Percentiles rank a stretch among this genome's conserved stretches.
phyloP scores from a whole-genome alignment of 2,888 invertebrate genomes.

The Chaitophorus viminalis region DNA sequence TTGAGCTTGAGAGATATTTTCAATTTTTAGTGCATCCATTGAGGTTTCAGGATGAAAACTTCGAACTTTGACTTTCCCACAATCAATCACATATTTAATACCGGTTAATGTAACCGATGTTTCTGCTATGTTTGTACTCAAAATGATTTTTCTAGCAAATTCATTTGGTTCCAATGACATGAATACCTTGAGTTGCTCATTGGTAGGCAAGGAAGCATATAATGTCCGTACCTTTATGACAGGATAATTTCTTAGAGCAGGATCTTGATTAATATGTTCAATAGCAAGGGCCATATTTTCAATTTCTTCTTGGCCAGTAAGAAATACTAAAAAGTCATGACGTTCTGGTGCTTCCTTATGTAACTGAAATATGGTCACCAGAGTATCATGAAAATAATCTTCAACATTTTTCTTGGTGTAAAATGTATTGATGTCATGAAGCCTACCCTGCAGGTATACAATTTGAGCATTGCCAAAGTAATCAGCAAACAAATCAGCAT shows the following conservation, averaged over 20 bases:
- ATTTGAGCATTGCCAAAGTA: conserved; percentile 90
- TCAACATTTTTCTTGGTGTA: conserved; percentile 78
- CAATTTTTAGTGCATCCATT: conserved; percentile 83
- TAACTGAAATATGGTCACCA: conserved; percentile 89
- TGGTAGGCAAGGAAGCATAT: conserved; percentile 70
- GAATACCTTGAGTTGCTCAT: conserved; percentile 70
- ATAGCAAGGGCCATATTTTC: conserved; percentile 84
- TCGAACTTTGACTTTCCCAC: conserved; percentile 88
- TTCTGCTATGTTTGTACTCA: conserved; percentile 74
- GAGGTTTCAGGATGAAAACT: conserved; percentile 84
- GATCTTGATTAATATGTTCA: conserved; percentile 71
- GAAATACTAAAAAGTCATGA: conserved; percentile 90
- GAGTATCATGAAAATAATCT: conserved; percentile 84
- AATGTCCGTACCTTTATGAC: conserved; percentile 77
- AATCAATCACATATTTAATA: conserved; percentile 90
- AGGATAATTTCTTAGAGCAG: conserved; percentile 72
- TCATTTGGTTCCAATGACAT: conserved; percentile 67
- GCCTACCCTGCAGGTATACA: conserved; percentile 89
- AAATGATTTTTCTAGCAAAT: conserved; percentile 70
- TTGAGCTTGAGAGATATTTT: conserved; percentile 88
- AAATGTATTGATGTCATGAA: conserved; percentile 81
- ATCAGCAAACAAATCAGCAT: conserved; percentile 88
- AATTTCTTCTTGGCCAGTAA: conserved; percentile 97
- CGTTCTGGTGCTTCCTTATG: conserved; percentile 84
- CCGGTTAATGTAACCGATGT: conserved; percentile 76